These are phyloP conservation scores for Drosophila chauvacae DNA, from an alignment of 1,140 invertebrate species.

Conservation along the genomic window DNA sequence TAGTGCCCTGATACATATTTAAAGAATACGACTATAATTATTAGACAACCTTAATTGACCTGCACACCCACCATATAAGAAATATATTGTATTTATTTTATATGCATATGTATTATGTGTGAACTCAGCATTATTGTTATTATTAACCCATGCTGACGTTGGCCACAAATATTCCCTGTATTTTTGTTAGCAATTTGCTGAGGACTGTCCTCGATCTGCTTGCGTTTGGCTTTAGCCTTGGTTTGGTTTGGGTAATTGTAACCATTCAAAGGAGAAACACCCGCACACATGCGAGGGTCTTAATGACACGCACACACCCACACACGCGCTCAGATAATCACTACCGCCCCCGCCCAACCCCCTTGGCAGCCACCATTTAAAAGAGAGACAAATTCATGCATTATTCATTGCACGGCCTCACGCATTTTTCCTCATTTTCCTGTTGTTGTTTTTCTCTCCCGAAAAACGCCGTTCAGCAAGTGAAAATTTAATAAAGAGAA, in stretches of 20 bases:
- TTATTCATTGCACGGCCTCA: conserved; percentile 72
- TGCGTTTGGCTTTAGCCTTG: conserved; percentile 8
- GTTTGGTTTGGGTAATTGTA: conserved; percentile 63
- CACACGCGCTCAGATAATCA: conserved; percentile 67
- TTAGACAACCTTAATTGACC: background rate
- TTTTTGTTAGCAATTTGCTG: conserved; percentile 25
- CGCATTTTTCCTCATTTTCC: conserved; percentile 74
- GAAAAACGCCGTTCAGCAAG: conserved; percentile 43
- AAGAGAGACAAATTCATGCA: conserved; percentile 65
- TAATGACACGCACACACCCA: conserved; percentile 60
- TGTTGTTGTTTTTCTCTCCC: conserved; percentile 53
- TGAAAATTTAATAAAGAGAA: conserved; percentile 78
- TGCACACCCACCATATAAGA: background rate
- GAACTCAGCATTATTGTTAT: background rate
- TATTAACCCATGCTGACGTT: background rate
- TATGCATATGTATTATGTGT: background rate
- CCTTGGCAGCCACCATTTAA: conserved; percentile 20
- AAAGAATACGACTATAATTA: background rate
- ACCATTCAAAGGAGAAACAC: conserved; percentile 33
- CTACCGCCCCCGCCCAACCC: conserved; percentile 22
- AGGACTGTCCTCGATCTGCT: background rate
- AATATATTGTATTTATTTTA: conserved; percentile 1
- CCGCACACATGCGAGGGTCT: conserved; percentile 15
- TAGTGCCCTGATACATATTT: background rate
- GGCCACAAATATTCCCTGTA: conserved; percentile 7